Base-by-base conservation (phyloP, 2,113 vertebrate genomes). In the Hypomesus transpacificus region DNA sequence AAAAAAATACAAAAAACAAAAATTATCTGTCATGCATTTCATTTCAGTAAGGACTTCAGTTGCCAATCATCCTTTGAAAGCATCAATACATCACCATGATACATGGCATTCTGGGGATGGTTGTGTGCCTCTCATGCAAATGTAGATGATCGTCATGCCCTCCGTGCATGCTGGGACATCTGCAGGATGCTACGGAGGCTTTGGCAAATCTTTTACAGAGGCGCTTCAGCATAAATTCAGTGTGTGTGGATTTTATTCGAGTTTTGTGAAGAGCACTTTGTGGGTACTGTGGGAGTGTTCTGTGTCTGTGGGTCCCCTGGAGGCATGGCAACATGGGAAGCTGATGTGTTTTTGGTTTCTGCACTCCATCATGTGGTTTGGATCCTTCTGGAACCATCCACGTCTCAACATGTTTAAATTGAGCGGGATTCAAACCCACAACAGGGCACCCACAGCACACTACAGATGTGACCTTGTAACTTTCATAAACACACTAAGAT, bases 51-150 rank as follows among this genome's bases (percentile, higher is more conserved):
- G 74, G 70, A 77, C 81, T 81, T 80, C 66, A 69, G 69, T 84
- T 81, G 80, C 79, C 65, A 64, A 66, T 67, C 65, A 67, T 62
- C 71, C 76, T 62, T 63, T 80, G 78, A 80, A 79, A 82, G 71
- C 77, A 79, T 39, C 82, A 80, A 85, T 84, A 82, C 81, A 84
- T 65, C 80, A 86, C 75, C 70, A 66, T 82, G 81, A 86, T 80
- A 78, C 79, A 4, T 26, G 84, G 80, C 53, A 82, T 39, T 61
- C 60, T 78, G 21, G 63, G 67, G 71, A 56, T 74, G 60, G 34
- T 75, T 57, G 34, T 86, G 72, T 69, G 83, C 75, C 75, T 87
- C 75, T 84, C 77, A 87, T 86, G 84, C 77, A 82, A 83, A 89
- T 87, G 69, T 63, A 52, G 31, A 68, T 71, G 71, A 80, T 84